These are phyloP conservation scores for Cryptoblepharus egeriae DNA, from an alignment of 2,797 vertebrate genomes.

Conservation along the genomic window DNA sequence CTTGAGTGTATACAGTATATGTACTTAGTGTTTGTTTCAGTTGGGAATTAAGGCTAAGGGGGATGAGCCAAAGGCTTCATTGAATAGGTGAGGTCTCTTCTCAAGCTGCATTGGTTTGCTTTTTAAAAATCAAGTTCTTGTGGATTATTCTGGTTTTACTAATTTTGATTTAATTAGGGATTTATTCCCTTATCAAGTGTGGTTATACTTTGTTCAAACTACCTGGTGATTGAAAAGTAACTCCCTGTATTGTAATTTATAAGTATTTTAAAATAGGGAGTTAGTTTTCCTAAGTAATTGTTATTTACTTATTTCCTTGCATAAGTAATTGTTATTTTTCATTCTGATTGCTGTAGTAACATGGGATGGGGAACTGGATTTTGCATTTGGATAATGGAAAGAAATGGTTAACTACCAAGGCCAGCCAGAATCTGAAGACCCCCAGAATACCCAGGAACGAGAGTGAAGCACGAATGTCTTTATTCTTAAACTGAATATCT, in stretches of 20 bases:
- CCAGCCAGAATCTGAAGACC: too few species aligned
- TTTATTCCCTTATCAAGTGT: neutral
- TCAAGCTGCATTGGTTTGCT: neutral
- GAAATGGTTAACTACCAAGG: too few species aligned
- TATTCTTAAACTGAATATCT: neutral
- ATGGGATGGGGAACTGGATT: neutral
- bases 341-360: neutral
- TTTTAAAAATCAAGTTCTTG: neutral
- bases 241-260: too few species aligned
- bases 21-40: neutral
- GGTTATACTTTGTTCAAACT: neutral
- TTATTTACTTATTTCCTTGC: too few species aligned
- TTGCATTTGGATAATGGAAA: too few species aligned
- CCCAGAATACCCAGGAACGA: neutral
- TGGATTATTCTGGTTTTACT: neutral
- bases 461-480: neutral
- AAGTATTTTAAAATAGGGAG: too few species aligned
- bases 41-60: neutral
- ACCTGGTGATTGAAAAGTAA: too few species aligned
- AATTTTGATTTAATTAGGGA: neutral
- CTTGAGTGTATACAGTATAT: too few species aligned
- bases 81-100: neutral
- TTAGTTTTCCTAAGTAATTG: too few species aligned
- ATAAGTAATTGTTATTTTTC: neutral
- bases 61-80: neutral